phyloP scores from a whole-genome alignment of 2,113 vertebrate genomes.

The Myrmophylax atrothorax region DNA sequence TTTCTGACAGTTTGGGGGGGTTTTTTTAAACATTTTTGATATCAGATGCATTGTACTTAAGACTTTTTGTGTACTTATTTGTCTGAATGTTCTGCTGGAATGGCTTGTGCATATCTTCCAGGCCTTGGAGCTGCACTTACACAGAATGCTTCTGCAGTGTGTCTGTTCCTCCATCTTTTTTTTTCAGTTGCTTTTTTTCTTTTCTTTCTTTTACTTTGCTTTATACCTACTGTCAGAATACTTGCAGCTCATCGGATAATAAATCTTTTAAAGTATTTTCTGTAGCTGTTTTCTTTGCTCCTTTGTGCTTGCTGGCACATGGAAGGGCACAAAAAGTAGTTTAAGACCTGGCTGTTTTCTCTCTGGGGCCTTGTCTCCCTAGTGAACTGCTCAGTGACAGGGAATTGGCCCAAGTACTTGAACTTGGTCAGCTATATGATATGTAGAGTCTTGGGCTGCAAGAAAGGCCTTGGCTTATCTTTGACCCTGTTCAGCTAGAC shows the following conservation, averaged over 20 bases:
- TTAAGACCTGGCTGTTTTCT: neutral
- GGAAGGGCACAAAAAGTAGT: neutral
- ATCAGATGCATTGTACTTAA: fast-evolving
- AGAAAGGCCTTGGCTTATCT: neutral
- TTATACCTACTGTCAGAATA: neutral
- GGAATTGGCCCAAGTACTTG: neutral
- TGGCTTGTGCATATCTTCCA: fast-evolving
- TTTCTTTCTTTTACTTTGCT: neutral
- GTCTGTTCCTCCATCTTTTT: neutral
- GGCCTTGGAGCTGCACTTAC: neutral
- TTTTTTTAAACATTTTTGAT: neutral
- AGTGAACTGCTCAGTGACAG: neutral
- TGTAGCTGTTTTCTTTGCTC: neutral
- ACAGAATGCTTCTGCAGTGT: neutral
- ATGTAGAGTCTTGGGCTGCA: neutral
- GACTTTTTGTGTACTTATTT: neutral
- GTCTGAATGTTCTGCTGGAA: neutral
- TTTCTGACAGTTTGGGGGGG: neutral
- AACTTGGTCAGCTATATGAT: neutral
- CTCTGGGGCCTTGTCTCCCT: neutral
- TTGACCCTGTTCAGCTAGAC: neutral
- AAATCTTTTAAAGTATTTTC: neutral
- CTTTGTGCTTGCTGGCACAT: neutral
- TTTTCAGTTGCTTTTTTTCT: neutral
- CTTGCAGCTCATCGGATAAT: neutral